Conservation (phyloP, 1,140 invertebrate species). For the Scylla paramamosain region DNA sequence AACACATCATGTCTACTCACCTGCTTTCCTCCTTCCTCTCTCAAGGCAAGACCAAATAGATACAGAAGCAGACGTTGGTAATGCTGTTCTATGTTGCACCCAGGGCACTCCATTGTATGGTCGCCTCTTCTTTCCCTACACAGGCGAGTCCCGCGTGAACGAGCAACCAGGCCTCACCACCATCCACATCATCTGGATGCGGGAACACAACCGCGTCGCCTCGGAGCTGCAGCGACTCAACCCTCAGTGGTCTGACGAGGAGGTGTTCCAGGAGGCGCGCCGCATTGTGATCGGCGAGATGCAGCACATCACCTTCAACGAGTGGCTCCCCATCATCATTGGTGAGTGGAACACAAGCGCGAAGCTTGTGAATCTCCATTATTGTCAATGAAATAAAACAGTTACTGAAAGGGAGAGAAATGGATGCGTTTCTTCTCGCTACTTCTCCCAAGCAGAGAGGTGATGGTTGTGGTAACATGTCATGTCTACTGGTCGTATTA, state of each 20-base stretch:
- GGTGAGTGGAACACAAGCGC: slow-evolving; percentile 60
- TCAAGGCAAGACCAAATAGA: background rate
- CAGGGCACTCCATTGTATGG: background rate
- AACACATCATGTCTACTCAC: too few relatives aligned
- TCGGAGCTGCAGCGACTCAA: slow-evolving; percentile 88
- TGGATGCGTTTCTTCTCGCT: background rate
- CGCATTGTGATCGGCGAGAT: slow-evolving; percentile 81
- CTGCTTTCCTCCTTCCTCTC: background rate
- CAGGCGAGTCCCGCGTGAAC: slow-evolving; percentile 82
- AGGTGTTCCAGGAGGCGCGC: slow-evolving; percentile 83
- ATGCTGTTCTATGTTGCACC: background rate
- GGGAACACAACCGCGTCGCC: slow-evolving; percentile 87
- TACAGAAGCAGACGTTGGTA: too few relatives aligned
- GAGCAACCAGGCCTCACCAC: slow-evolving; percentile 83
- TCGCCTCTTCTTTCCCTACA: slow-evolving; percentile 78
- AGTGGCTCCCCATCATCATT: slow-evolving; percentile 79
- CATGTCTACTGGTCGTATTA: too few relatives aligned
- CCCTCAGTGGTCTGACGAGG: slow-evolving; percentile 93
- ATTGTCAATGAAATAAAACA: background rate
- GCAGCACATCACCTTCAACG: slow-evolving; percentile 81
- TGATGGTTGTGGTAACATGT: too few relatives aligned
- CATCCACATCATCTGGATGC: slow-evolving; percentile 83
- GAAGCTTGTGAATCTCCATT: too few relatives aligned
- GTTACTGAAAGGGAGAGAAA: background rate
- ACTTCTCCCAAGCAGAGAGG: too few relatives aligned